phyloP scores from a whole-genome alignment of 2,113 vertebrate species.

The Trogon melanurus region DNA sequence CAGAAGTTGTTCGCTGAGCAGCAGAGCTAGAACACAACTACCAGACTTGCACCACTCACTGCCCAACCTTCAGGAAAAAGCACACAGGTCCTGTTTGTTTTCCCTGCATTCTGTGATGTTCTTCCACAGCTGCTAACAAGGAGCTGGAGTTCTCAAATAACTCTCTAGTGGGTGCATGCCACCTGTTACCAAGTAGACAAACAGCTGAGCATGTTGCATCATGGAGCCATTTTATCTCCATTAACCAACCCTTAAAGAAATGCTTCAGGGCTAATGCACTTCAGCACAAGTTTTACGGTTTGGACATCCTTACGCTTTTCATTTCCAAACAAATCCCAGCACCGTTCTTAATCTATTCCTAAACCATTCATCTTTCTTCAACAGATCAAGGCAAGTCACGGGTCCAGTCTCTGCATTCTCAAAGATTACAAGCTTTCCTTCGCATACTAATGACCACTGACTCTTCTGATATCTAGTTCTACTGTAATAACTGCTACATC shows the following conservation, averaged over 20 bases:
- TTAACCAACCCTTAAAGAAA: not conserved
- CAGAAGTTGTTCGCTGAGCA: not conserved
- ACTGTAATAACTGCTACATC: not conserved
- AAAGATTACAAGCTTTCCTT: not conserved
- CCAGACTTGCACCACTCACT: not conserved
- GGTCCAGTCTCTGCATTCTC: not conserved
- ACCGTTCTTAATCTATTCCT: not conserved
- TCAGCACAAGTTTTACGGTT: not conserved
- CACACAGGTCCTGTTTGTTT: not conserved
- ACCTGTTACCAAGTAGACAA: not conserved
- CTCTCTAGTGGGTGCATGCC: not conserved
- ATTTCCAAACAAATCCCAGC: not conserved
- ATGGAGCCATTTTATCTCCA: not conserved
- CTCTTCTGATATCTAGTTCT: not conserved
- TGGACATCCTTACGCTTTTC: not conserved
- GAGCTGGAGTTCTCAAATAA: not conserved
- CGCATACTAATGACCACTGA: not conserved
- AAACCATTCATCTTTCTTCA: not conserved
- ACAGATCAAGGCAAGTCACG: not conserved
- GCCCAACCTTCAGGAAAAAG: not conserved
- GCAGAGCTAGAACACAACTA: not conserved
- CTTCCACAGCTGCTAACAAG: not conserved
- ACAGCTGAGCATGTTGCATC: not conserved
- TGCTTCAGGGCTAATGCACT: not conserved
- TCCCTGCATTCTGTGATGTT: not conserved